Percentiles rank a stretch among this genome's conserved stretches.
Evolutionary conservation across 2,113 vertebrate genomes (phyloP).

Genomic region (Aleadryas rufinucha): DNA sequence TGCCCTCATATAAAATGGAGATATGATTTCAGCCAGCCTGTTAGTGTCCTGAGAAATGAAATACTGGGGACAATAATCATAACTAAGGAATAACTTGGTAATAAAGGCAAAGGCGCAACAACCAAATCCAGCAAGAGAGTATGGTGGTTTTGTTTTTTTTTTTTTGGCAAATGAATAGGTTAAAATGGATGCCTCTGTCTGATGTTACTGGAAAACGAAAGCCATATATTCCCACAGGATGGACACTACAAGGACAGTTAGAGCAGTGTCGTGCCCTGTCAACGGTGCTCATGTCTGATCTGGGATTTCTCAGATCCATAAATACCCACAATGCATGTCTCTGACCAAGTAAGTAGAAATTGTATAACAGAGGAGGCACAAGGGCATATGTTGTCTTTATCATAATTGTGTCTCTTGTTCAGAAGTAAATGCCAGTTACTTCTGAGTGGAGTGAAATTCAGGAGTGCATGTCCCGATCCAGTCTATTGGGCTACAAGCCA

Average conservation of each 20-base stretch:
- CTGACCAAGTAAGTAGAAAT: not conserved
- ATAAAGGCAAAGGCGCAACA: not conserved
- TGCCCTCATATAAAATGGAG: not conserved
- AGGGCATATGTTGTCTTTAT: not conserved
- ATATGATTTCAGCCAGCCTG: not conserved
- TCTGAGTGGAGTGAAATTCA: not conserved
- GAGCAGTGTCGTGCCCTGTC: not conserved
- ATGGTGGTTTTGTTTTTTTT: too few species aligned
- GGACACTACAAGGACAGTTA: not conserved
- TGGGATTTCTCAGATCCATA: not conserved
- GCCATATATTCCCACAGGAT: not conserved
- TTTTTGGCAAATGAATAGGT: not conserved
- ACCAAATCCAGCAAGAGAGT: not conserved
- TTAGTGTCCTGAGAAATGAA: not conserved
- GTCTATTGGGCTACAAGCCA: not conserved
- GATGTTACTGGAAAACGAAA: not conserved
- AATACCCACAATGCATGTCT: not conserved
- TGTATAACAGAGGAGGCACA: not conserved
- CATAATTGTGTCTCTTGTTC: not conserved
- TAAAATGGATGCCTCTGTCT: not conserved
- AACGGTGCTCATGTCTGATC: not conserved
- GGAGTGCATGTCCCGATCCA: rapidly evolving
- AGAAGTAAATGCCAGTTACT: not conserved
- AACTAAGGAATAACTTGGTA: not conserved
- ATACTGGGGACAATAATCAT: not conserved